A percentile compares a stretch with the other conserved stretches of the same genome.
Conservation (phyloP, 1,140 invertebrate genomes). For the Pinna nobilis region DNA sequence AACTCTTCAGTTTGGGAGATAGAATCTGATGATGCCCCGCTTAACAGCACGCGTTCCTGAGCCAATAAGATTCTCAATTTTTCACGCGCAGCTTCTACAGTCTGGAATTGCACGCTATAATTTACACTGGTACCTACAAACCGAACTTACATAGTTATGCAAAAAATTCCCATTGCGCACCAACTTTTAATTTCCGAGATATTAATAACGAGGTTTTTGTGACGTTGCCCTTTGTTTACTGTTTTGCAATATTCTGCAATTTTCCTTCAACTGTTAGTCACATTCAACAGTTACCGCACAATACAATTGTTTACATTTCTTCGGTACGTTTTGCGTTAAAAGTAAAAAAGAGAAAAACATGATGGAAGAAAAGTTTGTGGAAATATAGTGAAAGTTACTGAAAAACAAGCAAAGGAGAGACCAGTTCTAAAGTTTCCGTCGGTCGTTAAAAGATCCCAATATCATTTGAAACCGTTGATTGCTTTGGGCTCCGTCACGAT, state of each 20-base stretch:
- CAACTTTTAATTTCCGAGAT: no score
- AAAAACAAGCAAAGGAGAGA: not conserved
- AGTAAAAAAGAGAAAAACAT: not conserved
- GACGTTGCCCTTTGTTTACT: constrained; percentile 1
- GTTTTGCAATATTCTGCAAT: not conserved
- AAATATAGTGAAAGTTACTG: not conserved
- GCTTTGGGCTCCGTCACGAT: no score
- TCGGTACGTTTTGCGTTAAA: not conserved
- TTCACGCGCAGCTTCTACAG: constrained; percentile 16
- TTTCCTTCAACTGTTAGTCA: not conserved
- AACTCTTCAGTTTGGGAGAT: constrained; percentile 20
- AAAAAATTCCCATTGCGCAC: no score
- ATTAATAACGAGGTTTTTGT: not conserved
- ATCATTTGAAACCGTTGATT: no score
- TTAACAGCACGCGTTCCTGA: not conserved
- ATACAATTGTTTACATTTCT: not conserved
- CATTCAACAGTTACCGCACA: not conserved
- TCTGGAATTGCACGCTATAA: constrained; percentile 12
- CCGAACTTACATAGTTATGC: not conserved
- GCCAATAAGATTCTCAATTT: constrained; percentile 21
- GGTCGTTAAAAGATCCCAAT: not conserved
- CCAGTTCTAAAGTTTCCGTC: not conserved
- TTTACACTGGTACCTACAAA: constrained; percentile 4
- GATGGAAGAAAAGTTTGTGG: not conserved
- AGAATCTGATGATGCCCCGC: constrained; percentile 11